phyloP scores from a whole-genome alignment of 2,888 invertebrate species.

The Diarsia mendica region DNA sequence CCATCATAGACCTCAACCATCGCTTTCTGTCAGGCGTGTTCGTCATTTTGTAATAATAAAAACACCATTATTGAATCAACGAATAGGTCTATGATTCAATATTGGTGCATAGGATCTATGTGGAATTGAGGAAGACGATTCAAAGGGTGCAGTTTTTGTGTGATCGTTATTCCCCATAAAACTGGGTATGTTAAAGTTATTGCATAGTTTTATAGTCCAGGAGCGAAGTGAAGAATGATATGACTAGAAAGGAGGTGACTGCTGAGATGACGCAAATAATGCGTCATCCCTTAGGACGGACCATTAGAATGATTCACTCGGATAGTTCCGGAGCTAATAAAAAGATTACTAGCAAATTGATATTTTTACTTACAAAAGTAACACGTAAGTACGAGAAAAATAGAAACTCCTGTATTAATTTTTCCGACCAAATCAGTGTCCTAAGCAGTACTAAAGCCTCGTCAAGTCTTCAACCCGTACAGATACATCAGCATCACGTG shows the following conservation, averaged over 20 bases:
- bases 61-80: background rate
- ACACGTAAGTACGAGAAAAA: background rate
- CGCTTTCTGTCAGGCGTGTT: too few species aligned
- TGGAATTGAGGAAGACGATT: background rate
- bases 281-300: too few species aligned
- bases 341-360: background rate
- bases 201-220: background rate
- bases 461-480: background rate
- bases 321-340: too few species aligned
- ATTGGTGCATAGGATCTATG: too few species aligned
- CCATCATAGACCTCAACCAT: too few species aligned
- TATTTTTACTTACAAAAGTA: background rate
- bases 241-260: too few species aligned
- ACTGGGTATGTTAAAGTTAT: background rate
- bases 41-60: too few species aligned
- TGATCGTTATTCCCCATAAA: background rate
- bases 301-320: too few species aligned
- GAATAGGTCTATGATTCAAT: too few species aligned
- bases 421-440: background rate
- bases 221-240: too few species aligned
- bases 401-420: background rate
- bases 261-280: too few species aligned
- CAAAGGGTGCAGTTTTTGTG: background rate
- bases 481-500: conserved; percentile 35
- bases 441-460: background rate